Evolutionary conservation across 2,888 invertebrate species (phyloP).

Genomic region (Caenorhabditis sp.): DNA sequence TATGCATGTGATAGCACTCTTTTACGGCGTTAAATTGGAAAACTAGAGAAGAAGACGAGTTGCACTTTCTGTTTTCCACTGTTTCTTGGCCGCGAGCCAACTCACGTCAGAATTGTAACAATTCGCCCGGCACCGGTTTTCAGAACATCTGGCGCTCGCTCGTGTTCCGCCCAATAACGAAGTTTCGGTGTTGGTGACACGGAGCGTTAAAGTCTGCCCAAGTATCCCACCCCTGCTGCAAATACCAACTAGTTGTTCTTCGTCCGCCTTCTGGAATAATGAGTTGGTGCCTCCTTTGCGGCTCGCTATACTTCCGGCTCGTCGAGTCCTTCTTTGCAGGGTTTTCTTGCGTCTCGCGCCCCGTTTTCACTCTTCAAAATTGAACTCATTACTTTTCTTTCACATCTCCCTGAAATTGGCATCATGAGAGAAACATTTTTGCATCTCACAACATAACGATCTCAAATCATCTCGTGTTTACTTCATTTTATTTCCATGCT

Average conservation of each 20-base stretch:
- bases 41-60: background rate
- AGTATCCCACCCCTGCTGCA: background rate
- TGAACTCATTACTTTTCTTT: slow-evolving; percentile 35
- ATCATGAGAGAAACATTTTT: slow-evolving; percentile 8
- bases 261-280: slow-evolving; percentile 24
- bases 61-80: slow-evolving; percentile 12
- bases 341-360: slow-evolving; percentile 18
- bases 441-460: no score
- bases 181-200: background rate
- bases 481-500: no score
- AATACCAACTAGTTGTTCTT: slow-evolving; percentile 3
- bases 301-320: slow-evolving; percentile 43
- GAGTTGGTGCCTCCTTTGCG: slow-evolving; percentile 21
- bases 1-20: background rate
- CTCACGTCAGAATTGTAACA: background rate
- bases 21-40: slow-evolving; percentile 8
- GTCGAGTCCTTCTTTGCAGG: slow-evolving; percentile 16
- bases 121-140: background rate
- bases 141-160: background rate
- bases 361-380: slow-evolving; percentile 21
- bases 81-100: background rate
- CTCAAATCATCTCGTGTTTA: no score
- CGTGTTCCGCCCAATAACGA: background rate
- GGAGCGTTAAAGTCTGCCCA: background rate
- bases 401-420: slow-evolving; percentile 25